Percentiles rank a stretch among this genome's conserved stretches.
Evolutionary conservation across 2,888 invertebrate genomes (phyloP).

Genomic region (Pseudoips prasinana): DNA sequence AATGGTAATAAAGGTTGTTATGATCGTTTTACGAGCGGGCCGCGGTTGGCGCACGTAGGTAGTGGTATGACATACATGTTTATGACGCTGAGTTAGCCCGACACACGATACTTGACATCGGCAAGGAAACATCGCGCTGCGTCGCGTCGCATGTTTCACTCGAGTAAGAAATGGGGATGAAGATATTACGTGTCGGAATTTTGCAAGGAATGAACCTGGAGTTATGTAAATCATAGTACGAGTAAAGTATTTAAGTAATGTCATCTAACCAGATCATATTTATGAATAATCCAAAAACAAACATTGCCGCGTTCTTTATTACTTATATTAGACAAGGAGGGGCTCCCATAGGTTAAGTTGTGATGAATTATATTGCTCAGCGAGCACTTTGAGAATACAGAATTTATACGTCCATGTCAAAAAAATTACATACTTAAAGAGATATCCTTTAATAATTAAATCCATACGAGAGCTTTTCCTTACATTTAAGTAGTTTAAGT

Average conservation of each 20-base stretch:
- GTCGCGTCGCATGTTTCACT: conserved; percentile 62
- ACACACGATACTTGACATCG: conserved; percentile 72
- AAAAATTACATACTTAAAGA: too few relatives aligned
- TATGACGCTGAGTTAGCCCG: conserved; percentile 63
- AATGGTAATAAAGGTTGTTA: conserved; percentile 48
- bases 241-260: not conserved
- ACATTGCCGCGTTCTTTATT: too few relatives aligned
- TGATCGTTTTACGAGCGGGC: conserved; percentile 62
- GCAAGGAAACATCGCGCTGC: conserved; percentile 58
- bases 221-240: conserved; percentile 18
- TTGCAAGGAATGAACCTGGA: conserved; percentile 22
- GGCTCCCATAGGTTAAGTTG: too few relatives aligned
- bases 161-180: conserved; percentile 62
- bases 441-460: too few relatives aligned
- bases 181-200: conserved; percentile 69
- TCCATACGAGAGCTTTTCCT: too few relatives aligned
- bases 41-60: conserved; percentile 58
- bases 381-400: too few relatives aligned
- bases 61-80: conserved; percentile 68
- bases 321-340: too few relatives aligned
- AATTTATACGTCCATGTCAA: too few relatives aligned
- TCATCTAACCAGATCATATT: not conserved
- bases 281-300: too few relatives aligned
- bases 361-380: too few relatives aligned
- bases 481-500: too few relatives aligned